phyloP scores from a whole-genome alignment of 2,888 invertebrate species.

The Acanthosepion pharaonis region DNA sequence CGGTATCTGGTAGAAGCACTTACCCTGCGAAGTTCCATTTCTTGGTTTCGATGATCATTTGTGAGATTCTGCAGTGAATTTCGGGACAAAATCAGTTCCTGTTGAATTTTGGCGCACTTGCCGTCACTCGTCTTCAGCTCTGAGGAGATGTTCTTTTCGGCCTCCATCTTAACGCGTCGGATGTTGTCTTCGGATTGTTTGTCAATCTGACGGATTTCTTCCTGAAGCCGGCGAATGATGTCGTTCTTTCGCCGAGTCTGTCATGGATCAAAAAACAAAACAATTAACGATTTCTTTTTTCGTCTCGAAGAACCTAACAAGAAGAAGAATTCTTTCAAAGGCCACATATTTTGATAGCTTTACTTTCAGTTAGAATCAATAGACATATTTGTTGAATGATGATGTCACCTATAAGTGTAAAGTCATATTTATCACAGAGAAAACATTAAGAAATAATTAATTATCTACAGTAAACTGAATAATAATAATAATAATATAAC shows the following conservation, averaged over 20 bases:
- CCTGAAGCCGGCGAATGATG: constrained; percentile 71
- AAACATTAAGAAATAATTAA: no score
- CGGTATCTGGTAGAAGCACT: constrained; percentile 48
- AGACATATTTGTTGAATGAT: no score
- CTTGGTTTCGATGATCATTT: constrained; percentile 71
- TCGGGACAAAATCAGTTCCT: constrained; percentile 69
- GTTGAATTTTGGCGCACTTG: constrained; percentile 67
- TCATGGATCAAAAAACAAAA: not conserved
- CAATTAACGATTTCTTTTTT: not conserved
- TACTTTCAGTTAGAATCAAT: no score
- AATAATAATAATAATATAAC: no score
- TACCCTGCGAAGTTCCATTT: constrained; percentile 72
- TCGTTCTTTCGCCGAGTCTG: constrained; percentile 74
- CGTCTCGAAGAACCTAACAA: no score
- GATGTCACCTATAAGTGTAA: no score
- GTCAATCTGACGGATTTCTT: constrained; percentile 73
- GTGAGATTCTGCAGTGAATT: constrained; percentile 70
- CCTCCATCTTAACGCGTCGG: constrained; percentile 70
- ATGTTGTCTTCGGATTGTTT: constrained; percentile 74
- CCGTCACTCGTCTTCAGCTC: constrained; percentile 74
- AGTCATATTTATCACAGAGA: no score
- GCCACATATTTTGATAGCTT: no score
- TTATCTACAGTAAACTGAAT: no score
- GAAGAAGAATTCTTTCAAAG: no score
- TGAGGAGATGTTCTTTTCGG: constrained; percentile 73